Conservation (phyloP, 2,797 vertebrate species). For the Phalloptychus januarius region DNA sequence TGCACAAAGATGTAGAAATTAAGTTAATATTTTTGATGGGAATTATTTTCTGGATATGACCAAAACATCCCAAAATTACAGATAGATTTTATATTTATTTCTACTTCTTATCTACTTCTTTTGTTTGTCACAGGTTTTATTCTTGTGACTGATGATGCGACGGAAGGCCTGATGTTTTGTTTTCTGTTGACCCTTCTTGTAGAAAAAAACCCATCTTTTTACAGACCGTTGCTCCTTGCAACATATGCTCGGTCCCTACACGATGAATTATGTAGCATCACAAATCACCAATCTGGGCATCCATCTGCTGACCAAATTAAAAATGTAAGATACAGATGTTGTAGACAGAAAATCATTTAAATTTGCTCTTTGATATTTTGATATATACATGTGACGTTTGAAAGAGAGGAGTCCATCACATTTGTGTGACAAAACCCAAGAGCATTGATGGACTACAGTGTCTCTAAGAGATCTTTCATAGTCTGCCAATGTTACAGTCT, state of each 20-base stretch:
- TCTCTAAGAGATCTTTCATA: constrained; percentile 25
- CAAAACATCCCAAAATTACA: background rate
- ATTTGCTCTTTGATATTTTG: constrained; percentile 48
- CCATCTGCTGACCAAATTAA: constrained; percentile 74
- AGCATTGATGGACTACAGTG: constrained; percentile 33
- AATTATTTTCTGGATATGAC: constrained; percentile 1
- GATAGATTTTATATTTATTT: background rate
- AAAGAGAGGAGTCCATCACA: constrained; percentile 31
- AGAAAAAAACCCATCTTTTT: constrained; percentile 44
- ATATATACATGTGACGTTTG: constrained; percentile 20
- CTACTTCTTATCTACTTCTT: background rate
- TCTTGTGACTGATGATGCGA: background rate
- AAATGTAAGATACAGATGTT: constrained; percentile 77
- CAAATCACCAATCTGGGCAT: constrained; percentile 70
- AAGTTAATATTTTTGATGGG: constrained; percentile 16
- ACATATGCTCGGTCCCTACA: constrained; percentile 57
- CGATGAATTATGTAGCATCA: constrained; percentile 71
- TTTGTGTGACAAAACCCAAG: constrained; percentile 39
- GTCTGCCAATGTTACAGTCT: constrained; percentile 4
- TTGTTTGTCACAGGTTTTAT: background rate
- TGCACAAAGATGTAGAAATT: background rate
- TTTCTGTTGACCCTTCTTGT: constrained; percentile 38
- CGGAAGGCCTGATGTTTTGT: constrained; percentile 4
- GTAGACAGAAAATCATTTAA: constrained; percentile 54
- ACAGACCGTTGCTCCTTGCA: constrained; percentile 40